Evolutionary conservation across 2,888 invertebrate genomes (phyloP).

Genomic region (Lomographa bimaculata): DNA sequence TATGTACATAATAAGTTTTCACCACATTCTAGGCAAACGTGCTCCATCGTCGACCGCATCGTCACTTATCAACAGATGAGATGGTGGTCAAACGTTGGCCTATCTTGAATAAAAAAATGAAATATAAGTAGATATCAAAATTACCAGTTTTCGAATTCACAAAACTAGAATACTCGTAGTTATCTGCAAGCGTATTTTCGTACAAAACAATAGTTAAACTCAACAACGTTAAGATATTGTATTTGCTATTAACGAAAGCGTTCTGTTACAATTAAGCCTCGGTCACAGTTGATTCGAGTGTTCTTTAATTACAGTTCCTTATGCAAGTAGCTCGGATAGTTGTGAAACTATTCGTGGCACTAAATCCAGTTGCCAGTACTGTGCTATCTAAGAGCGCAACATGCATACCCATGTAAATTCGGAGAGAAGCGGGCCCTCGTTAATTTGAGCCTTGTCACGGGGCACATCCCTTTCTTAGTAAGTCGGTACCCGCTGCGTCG

Average conservation of each 20-base stretch:
- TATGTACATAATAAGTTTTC: no score
- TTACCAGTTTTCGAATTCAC: no score
- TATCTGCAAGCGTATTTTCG: no score
- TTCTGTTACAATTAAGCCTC: constrained; percentile 42
- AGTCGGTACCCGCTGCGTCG: constrained; percentile 43
- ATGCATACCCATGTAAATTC: constrained; percentile 80
- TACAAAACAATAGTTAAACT: constrained; percentile 1
- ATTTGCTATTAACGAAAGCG: constrained; percentile 38
- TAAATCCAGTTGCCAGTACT: constrained; percentile 69
- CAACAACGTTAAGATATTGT: constrained; percentile 4
- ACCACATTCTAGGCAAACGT: no score
- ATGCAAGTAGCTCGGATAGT: constrained; percentile 53
- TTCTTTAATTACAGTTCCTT: constrained; percentile 71
- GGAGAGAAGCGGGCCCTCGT: constrained; percentile 62
- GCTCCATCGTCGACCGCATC: no score
- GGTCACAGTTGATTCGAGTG: constrained; percentile 55
- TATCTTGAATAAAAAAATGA: no score
- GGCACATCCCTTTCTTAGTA: constrained; percentile 78
- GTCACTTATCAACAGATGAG: no score
- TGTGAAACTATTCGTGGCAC: constrained; percentile 71
- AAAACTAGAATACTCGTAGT: no score
- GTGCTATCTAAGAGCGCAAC: constrained; percentile 65
- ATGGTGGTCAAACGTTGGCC: no score
- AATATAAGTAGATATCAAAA: no score
- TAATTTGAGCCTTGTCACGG: constrained; percentile 75